phyloP scores from a whole-genome alignment of 2,797 vertebrate genomes.

The Kryptopterus vitreolus region DNA sequence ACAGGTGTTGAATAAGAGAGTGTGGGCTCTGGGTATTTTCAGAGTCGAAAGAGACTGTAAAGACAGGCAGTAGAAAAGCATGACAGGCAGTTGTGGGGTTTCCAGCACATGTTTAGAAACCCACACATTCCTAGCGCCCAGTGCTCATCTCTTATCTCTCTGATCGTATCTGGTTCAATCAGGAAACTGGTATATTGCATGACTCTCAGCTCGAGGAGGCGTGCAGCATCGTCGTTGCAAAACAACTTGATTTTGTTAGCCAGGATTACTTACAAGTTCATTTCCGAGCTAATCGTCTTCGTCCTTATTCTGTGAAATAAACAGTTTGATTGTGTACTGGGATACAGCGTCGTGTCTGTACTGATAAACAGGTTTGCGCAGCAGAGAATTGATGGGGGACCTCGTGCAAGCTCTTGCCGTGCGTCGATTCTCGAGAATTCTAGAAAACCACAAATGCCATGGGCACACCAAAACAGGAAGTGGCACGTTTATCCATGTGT shows the following conservation, averaged over 20 bases:
- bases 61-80: neutral
- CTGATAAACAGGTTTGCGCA: neutral
- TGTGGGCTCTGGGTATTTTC: neutral
- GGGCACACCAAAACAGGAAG: slow-evolving; percentile 7
- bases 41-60: neutral
- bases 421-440: neutral
- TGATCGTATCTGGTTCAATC: neutral
- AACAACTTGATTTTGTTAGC: neutral
- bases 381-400: no score
- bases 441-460: neutral
- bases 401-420: neutral
- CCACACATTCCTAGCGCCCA: neutral
- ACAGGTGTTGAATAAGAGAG: neutral
- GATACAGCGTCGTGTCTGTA: neutral
- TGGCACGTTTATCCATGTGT: neutral
- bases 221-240: neutral
- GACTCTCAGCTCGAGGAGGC: neutral
- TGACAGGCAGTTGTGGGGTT: slow-evolving; percentile 9
- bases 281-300: neutral
- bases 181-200: neutral
- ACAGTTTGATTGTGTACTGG: neutral
- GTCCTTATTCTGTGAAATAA: slow-evolving; percentile 2
- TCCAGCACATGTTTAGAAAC: neutral
- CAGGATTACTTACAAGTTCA: neutral
- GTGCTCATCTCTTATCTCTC: neutral